Conservation (phyloP, 2,113 vertebrate genomes). For the Dromiciops gliroides region DNA sequence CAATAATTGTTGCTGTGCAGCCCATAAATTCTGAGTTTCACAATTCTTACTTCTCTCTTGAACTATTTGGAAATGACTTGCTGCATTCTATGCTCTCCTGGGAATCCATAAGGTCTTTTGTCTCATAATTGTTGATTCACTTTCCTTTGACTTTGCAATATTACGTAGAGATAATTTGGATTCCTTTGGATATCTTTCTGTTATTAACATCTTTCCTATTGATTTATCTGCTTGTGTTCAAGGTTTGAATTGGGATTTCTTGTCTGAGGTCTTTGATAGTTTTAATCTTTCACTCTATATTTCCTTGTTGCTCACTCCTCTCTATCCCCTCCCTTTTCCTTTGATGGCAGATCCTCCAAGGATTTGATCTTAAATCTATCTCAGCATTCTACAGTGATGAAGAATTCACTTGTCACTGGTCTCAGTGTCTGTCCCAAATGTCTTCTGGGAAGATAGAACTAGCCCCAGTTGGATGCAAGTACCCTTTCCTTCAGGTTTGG, state of each 20-base stretch:
- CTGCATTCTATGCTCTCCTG: background rate
- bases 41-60: background rate
- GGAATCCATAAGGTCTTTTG: background rate
- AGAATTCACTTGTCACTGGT: background rate
- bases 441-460: background rate
- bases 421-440: background rate
- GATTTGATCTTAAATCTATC: background rate
- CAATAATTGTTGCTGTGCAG: background rate
- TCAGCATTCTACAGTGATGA: background rate
- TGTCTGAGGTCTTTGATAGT: background rate
- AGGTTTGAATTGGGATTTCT: background rate
- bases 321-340: background rate
- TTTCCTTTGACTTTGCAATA: background rate
- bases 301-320: background rate
- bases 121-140: background rate
- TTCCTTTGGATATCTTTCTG: background rate
- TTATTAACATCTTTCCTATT: background rate
- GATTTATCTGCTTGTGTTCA: background rate
- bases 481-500: too few relatives aligned
- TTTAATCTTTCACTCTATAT: background rate
- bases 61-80: background rate
- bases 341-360: background rate
- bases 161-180: background rate
- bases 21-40: background rate
- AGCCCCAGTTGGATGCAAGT: too few relatives aligned